Conservation (phyloP, 1,140 invertebrate genomes). For the Adoxophyes honmai region DNA sequence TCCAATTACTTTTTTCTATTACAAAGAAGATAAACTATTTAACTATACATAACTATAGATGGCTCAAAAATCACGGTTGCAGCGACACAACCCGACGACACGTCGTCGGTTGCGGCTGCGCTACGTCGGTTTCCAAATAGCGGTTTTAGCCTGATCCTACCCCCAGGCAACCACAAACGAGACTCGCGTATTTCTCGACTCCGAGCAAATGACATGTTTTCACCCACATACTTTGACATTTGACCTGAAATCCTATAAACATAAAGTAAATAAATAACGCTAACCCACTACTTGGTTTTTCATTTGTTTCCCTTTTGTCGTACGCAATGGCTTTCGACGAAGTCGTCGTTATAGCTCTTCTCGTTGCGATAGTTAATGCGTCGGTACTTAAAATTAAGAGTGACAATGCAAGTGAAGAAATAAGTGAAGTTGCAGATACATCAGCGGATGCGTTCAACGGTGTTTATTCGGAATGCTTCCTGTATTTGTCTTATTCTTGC, state of each 20-base stretch:
- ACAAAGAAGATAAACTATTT: too few species aligned
- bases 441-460: constrained; percentile 56
- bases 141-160: constrained; percentile 42
- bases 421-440: constrained; percentile 26
- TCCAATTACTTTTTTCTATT: too few species aligned
- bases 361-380: constrained; percentile 28
- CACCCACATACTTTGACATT: constrained; percentile 20
- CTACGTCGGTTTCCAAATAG: too few species aligned
- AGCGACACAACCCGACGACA: too few species aligned
- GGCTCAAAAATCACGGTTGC: too few species aligned
- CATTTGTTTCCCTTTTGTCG: constrained; percentile 38
- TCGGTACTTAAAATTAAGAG: constrained; percentile 25
- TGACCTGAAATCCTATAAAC: constrained; percentile 25
- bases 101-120: too few species aligned
- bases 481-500: constrained; percentile 74
- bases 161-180: not conserved
- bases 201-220: constrained; percentile 22
- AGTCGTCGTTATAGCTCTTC: constrained; percentile 28
- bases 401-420: constrained; percentile 20
- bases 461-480: constrained; percentile 72
- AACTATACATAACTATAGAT: too few species aligned
- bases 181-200: not conserved
- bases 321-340: constrained; percentile 34
- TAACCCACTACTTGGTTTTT: constrained; percentile 29
- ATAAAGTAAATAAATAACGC: constrained; percentile 33